These are phyloP conservation scores for Nipponacmea schrenckii DNA, from an alignment of 2,888 invertebrate genomes.

Conservation along the genomic window DNA sequence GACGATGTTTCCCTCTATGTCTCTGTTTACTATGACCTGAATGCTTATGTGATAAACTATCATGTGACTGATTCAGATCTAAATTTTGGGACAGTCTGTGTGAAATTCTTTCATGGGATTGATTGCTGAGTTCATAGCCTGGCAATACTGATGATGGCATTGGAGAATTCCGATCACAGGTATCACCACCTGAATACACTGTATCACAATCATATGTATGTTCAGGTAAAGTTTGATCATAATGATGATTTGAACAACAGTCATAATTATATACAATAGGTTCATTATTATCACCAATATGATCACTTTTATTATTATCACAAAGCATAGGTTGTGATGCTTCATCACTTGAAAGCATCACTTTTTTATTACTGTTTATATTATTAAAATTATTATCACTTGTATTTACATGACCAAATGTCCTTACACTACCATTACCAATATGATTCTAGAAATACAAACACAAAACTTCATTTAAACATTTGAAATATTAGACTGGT, in stretches of 20 bases:
- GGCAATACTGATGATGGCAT: neutral
- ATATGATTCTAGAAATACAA: neutral
- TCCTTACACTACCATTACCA: neutral
- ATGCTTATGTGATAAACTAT: conserved; percentile 15
- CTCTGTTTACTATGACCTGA: conserved; percentile 38
- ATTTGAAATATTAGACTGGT: neutral
- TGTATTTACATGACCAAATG: conserved; percentile 36
- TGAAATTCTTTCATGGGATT: neutral
- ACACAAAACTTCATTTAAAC: neutral
- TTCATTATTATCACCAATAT: neutral
- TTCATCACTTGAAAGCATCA: conserved; percentile 2
- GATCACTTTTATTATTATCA: neutral
- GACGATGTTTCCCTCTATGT: conserved; percentile 39
- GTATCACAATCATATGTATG: neutral
- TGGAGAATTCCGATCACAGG: neutral
- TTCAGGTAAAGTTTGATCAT: conserved; percentile 4
- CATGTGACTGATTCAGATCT: neutral
- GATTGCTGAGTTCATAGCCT: neutral
- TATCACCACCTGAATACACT: neutral
- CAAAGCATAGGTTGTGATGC: neutral
- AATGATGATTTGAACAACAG: conserved; percentile 1
- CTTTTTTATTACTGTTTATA: conserved; percentile 45
- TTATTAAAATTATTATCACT: conserved; percentile 56
- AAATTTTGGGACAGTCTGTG: neutral
- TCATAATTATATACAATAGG: neutral